Evolutionary conservation across 2,797 vertebrate genomes (phyloP).

Genomic region (Characodon lateralis): DNA sequence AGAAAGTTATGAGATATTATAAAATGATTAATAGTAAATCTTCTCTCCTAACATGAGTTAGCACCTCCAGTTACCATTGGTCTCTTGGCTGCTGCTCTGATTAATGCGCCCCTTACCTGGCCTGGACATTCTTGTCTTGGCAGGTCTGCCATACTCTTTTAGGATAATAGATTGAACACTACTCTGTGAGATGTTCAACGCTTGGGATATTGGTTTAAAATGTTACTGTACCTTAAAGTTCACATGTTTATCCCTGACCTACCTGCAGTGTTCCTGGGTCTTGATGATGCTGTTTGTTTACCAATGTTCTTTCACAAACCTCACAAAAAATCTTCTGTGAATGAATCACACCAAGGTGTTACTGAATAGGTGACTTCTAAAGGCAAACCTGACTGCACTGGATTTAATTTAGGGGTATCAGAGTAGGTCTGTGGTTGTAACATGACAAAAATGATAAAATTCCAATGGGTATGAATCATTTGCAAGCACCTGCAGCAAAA

Average conservation of each 20-base stretch:
- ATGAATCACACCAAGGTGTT: not conserved
- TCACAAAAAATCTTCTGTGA: not conserved
- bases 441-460: not conserved
- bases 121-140: too few relatives aligned
- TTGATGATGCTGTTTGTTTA: not conserved
- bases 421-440: not conserved
- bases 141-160: too few relatives aligned
- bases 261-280: not conserved
- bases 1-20: not conserved
- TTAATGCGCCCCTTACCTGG: too few relatives aligned
- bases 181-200: too few relatives aligned
- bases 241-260: not conserved
- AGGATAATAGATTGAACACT: too few relatives aligned
- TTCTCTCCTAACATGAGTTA: not conserved
- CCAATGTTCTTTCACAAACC: not conserved
- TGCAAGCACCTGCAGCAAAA: not conserved
- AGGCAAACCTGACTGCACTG: not conserved
- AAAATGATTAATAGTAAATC: not conserved
- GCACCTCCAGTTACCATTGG: not conserved
- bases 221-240: not conserved
- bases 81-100: not conserved
- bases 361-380: not conserved
- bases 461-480: not conserved
- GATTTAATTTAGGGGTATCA: not conserved
- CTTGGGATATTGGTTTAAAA: not conserved